These are phyloP conservation scores for Temnothorax rugatulus DNA, from an alignment of 2,888 invertebrate species.

Conservation along the genomic window DNA sequence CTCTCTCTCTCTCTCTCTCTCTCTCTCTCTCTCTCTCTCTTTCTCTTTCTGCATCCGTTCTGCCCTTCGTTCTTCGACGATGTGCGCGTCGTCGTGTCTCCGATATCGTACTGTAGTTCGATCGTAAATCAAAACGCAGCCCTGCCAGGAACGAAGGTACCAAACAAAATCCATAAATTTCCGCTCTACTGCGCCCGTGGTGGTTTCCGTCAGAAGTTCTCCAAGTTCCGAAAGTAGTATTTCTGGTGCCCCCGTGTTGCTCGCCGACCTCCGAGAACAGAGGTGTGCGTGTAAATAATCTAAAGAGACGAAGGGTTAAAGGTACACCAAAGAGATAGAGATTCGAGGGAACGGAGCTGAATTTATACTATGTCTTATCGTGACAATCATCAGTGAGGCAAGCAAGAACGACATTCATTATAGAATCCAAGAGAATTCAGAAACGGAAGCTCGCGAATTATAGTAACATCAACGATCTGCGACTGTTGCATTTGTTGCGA, in stretches of 20 bases:
- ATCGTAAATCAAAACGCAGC: slow-evolving; percentile 81
- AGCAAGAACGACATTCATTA: neutral
- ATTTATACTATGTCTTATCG: neutral
- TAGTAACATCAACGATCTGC: neutral
- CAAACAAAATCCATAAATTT: slow-evolving; percentile 86
- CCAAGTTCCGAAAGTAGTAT: slow-evolving; percentile 85
- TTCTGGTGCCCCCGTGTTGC: slow-evolving; percentile 76
- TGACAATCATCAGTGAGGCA: neutral
- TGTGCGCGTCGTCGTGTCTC: slow-evolving; percentile 45
- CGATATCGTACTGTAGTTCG: slow-evolving; percentile 58
- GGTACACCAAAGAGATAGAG: slow-evolving; percentile 20
- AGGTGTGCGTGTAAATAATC: slow-evolving; percentile 80
- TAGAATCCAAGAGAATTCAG: neutral
- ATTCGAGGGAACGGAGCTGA: slow-evolving; percentile 4
- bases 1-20: neutral
- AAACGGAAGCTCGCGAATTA: neutral
- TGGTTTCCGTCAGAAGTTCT: slow-evolving; percentile 85
- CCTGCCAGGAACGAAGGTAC: slow-evolving; percentile 75
- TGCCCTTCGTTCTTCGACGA: slow-evolving; percentile 31
- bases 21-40: neutral
- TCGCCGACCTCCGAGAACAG: slow-evolving; percentile 63
- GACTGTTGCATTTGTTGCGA: neutral
- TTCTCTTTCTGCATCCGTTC: neutral
- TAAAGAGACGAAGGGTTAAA: slow-evolving; percentile 53
- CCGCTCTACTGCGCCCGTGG: slow-evolving; percentile 82